phyloP scores from a whole-genome alignment of 2,113 vertebrate genomes.

The Melospiza georgiana region DNA sequence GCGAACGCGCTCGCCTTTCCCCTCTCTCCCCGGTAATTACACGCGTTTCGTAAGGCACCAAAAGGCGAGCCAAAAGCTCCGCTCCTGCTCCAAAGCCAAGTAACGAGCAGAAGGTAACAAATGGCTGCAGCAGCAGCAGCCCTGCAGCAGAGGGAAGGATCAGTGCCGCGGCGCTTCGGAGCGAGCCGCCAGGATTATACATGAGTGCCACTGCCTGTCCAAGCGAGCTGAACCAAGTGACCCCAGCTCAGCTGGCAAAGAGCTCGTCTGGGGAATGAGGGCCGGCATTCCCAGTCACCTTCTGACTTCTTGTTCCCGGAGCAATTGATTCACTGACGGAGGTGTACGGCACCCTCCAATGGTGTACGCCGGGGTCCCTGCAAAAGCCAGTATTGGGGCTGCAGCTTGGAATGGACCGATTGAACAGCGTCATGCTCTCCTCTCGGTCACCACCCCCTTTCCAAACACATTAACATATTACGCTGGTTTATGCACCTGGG shows the following conservation, averaged over 20 bases:
- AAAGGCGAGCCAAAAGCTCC: neutral
- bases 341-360: slow-evolving; percentile 42
- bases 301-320: neutral
- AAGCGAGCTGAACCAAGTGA: neutral
- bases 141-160: neutral
- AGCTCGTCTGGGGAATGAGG: neutral
- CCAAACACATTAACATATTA: neutral
- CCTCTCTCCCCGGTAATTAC: neutral
- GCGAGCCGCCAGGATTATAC: neutral
- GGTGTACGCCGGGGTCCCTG: neutral
- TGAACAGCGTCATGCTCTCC: neutral
- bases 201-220: neutral
- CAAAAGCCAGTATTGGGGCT: neutral
- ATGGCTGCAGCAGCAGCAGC: slow-evolving; percentile 6
- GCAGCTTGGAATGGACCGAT: neutral
- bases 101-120: neutral
- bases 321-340: slow-evolving; percentile 14
- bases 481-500: neutral
- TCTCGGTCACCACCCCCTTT: neutral
- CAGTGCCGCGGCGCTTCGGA: neutral
- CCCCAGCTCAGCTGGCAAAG: slow-evolving; percentile 14
- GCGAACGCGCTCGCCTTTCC: neutral
- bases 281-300: neutral
- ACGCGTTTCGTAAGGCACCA: neutral
- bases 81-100: slow-evolving; percentile 19